Base-by-base conservation (phyloP, 2,113 vertebrate genomes). In the Lagopus muta region DNA sequence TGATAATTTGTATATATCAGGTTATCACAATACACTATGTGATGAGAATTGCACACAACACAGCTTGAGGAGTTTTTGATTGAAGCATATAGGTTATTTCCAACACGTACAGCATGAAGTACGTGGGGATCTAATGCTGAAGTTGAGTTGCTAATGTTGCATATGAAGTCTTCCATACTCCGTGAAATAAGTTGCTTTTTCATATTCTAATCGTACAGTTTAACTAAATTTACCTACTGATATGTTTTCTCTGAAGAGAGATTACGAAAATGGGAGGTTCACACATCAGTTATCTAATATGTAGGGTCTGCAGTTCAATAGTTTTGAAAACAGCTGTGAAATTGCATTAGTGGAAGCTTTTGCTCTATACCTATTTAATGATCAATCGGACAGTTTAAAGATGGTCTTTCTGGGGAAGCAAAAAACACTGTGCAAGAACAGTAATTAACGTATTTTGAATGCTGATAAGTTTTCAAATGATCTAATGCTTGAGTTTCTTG, bases 331-430 rank as follows among this genome's bases (percentile, higher is more conserved):
- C 52, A 88, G 50, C 32, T 61, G 43, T 90, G 93, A 87, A 79
- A 96, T 95, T 93, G 76, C 66, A 83, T 96, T 94, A 79, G 71
- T 85, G 74, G 89, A 36, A 13, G 8, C 72, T 74, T 90, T 55
- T 73, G 69, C 55, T 38, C 67, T 61, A 7, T 77, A 11, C 1
- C 0, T 45, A 19, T 61, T 65, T 60, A 69, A 62, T 88, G 70
- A 82, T 90, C 66, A 77, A 45, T 58, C 20, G 36, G 58, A 82
- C n/a, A 86, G 25, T 10, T 92, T 82, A 84, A 84, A 28, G 27
- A 60, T 24, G 25, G 20, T 61, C 10, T 48, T 86, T 81, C 42
- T 75, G 47, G 32, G 84, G 42, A 81, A 69, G 5, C 6, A 89
- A 82, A 36, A 28, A 74, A 4, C 17, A 6, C 47, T 47, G 28